Percentiles rank a stretch among this genome's conserved stretches.
Evolutionary conservation across 2,888 invertebrate genomes (phyloP).

Genomic region (Lissonota sp.): DNA sequence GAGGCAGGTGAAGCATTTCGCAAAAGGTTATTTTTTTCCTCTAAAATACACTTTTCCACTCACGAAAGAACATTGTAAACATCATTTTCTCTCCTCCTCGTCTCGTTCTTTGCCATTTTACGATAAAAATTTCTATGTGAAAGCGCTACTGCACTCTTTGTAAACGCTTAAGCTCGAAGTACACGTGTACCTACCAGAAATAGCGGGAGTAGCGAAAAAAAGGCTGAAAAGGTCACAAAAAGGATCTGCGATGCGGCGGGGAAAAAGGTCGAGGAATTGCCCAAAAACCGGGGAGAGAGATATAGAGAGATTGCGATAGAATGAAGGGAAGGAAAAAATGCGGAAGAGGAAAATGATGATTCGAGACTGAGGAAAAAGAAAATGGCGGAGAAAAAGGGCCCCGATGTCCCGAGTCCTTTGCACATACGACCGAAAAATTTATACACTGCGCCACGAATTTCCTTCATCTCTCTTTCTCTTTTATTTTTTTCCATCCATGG

Average conservation of each 20-base stretch:
- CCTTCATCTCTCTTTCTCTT: conserved; percentile 3
- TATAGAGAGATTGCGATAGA: conserved; percentile 6
- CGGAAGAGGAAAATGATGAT: conserved; percentile 29
- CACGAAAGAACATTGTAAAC: background rate
- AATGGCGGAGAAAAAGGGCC: conserved; percentile 42
- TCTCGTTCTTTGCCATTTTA: background rate
- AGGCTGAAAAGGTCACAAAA: background rate
- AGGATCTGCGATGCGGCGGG: conserved; percentile 36
- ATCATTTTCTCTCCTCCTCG: background rate
- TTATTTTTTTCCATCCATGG: conserved; percentile 17
- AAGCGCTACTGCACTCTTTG: background rate
- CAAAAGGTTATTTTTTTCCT: background rate
- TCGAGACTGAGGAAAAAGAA: conserved; percentile 16
- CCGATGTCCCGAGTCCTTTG: conserved; percentile 61
- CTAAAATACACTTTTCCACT: background rate
- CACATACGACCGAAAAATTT: conserved; percentile 64
- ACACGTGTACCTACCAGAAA: conserved; percentile 24
- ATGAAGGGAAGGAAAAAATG: conserved; percentile 8
- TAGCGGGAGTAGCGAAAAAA: background rate
- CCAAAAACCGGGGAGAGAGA: conserved; percentile 13
- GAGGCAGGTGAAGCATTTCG: background rate
- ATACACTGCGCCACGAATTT: conserved; percentile 58
- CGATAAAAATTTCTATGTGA: background rate
- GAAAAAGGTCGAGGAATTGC: conserved; percentile 25
- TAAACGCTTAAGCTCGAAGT: background rate